These are phyloP conservation scores for Pangasius larnaudii DNA, from an alignment of 2,797 vertebrate genomes.

Conservation along the genomic window DNA sequence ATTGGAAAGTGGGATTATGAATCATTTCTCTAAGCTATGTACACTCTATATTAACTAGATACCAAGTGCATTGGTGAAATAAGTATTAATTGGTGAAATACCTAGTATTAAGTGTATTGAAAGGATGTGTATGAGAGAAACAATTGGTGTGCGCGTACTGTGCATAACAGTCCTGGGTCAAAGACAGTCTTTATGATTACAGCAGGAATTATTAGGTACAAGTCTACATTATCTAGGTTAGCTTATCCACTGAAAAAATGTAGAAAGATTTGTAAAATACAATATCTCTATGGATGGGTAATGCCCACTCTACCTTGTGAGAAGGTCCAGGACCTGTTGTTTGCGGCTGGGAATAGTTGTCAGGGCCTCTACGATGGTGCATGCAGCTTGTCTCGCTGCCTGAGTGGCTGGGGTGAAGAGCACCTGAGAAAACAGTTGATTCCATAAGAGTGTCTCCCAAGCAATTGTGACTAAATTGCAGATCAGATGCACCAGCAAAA, in stretches of 20 bases:
- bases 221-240: no score
- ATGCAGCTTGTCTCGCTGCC: slow-evolving; percentile 94
- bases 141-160: neutral
- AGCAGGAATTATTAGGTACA: neutral
- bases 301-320: slow-evolving; percentile 85
- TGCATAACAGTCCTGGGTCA: neutral
- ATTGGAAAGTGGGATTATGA: neutral
- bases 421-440: slow-evolving; percentile 75
- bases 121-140: neutral
- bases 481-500: neutral
- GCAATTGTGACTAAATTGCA: neutral
- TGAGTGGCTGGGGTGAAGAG: slow-evolving; percentile 98
- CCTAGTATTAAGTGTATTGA: neutral
- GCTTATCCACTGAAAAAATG: neutral
- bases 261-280: neutral
- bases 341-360: slow-evolving; percentile 95
- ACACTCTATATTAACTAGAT: neutral
- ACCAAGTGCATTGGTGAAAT: neutral
- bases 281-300: neutral
- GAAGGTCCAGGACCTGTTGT: slow-evolving; percentile 95
- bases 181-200: neutral
- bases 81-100: neutral
- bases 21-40: neutral
- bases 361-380: slow-evolving; percentile 95
- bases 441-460: neutral